phyloP scores from a whole-genome alignment of 2,797 vertebrate genomes.

The Syngnathus acus region DNA sequence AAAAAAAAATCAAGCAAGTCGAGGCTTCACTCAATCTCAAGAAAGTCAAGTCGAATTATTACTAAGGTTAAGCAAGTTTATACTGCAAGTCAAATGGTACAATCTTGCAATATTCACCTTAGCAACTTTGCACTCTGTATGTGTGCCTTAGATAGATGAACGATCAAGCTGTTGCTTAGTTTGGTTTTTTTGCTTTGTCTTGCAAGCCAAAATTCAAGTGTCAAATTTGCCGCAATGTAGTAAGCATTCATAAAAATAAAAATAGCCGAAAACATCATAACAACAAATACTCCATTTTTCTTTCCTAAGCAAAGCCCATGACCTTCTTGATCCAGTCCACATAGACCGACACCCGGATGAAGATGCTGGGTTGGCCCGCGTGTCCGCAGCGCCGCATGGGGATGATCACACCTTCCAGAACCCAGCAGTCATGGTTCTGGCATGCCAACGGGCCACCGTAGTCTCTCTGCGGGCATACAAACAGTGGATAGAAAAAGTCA shows the following conservation, averaged over 20 bases:
- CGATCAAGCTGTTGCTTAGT: neutral
- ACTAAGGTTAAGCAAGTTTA: neutral
- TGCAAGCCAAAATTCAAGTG: too few relatives aligned
- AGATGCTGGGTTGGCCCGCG: slow-evolving; percentile 82
- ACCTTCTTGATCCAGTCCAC: slow-evolving; percentile 97
- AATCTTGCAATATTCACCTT: neutral
- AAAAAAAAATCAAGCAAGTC: neutral
- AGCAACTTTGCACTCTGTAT: too few relatives aligned
- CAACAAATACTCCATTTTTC: neutral
- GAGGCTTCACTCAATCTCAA: neutral
- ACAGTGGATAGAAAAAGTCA: slow-evolving; percentile 25
- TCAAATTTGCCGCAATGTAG: neutral
- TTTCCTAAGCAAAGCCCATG: slow-evolving; percentile 80
- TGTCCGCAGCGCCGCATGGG: slow-evolving; percentile 88
- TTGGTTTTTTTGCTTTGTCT: too few relatives aligned
- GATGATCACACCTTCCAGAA: slow-evolving; percentile 90
- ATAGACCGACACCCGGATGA: slow-evolving; percentile 85
- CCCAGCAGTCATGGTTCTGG: slow-evolving; percentile 90
- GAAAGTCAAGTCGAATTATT: neutral
- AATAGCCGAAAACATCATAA: neutral
- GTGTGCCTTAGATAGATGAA: neutral
- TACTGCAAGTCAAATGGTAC: neutral
- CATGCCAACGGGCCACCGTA: slow-evolving; percentile 92
- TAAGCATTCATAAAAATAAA: neutral
- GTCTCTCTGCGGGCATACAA: slow-evolving; percentile 77